Base-by-base conservation (phyloP, 2,888 invertebrate species). In the Corythucha ciliata region DNA sequence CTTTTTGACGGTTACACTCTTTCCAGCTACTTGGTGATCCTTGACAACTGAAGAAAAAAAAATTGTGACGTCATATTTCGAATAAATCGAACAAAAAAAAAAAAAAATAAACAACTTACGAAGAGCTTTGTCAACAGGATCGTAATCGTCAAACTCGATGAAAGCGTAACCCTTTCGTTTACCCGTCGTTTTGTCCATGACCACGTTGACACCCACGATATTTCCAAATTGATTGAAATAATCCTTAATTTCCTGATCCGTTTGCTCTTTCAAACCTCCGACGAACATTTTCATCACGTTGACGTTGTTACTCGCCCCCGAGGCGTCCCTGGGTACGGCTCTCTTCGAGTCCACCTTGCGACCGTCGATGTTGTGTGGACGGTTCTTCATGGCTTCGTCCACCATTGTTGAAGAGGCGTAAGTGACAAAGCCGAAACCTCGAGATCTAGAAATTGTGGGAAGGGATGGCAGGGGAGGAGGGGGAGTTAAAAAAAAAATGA, bases 381-480 rank as follows among this genome's bases (percentile, higher is more conserved):
- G 65, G 50, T 72, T 70, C 48, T 67, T 65, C 69, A 96, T 96
- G 6, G 96, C 94, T 66, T 89, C 89, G 70, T 98, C 96, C 16
- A 98, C 90, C 92, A 91, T 91, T 60, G 84, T 82, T 7, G 91
- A 85, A 58, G 83, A 75, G 2, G 89, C 86, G 68, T 93, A 98
- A 6, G 97, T 97, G 48, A 98, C 92, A 66, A 98, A 98, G 4
- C 97, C 98, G 70, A 98, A 98, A 0, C 98, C 97, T 57, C 97
- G 76, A 1, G 96, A 96, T 53, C 94, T 67, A 26, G 18, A n/a
- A 7, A 44, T 29, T 8, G 29, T 29, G 10, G 12, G 12, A 29
- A 2, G 29, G 22, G n/a, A 39, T 36, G 14, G 27, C n/a, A n/a
- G n/a, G n/a, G n/a, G n/a, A 21, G 29, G 8, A 29, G 8, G n/a